phyloP scores from a whole-genome alignment of 2,888 invertebrate genomes.

The Callyntrura guangdongensis region DNA sequence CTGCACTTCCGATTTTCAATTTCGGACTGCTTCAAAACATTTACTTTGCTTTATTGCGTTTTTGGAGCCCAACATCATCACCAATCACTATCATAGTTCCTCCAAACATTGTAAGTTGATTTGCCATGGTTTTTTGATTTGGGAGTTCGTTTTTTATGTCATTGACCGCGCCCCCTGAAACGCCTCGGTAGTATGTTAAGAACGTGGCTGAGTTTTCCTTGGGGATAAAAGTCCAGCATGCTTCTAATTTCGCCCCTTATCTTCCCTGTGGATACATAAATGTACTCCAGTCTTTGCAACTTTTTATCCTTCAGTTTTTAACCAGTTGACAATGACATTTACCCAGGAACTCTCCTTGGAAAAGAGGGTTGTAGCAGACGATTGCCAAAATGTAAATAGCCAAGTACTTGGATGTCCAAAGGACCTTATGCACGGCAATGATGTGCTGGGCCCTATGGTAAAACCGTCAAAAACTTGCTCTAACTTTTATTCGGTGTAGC shows the following conservation, averaged over 20 bases:
- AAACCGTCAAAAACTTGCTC: too few species aligned
- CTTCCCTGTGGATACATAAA: constrained; percentile 20
- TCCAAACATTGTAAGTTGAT: neutral
- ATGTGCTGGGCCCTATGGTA: too few species aligned
- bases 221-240: constrained; percentile 1
- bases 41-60: constrained; percentile 33
- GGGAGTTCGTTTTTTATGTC: neutral
- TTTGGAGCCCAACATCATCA: neutral
- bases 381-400: too few species aligned
- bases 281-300: neutral
- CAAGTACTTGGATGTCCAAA: too few species aligned
- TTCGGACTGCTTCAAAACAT: constrained; percentile 15
- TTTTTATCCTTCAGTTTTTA: neutral
- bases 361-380: too few species aligned
- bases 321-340: constrained; percentile 1
- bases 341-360: too few species aligned
- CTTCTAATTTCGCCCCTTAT: neutral
- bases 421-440: too few species aligned
- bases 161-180: neutral
- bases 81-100: neutral
- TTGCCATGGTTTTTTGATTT: neutral
- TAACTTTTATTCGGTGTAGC: too few species aligned
- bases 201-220: neutral
- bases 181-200: neutral
- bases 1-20: constrained; percentile 46